Conservation (phyloP, 1,140 invertebrate species). For the Nylanderia fulva region DNA sequence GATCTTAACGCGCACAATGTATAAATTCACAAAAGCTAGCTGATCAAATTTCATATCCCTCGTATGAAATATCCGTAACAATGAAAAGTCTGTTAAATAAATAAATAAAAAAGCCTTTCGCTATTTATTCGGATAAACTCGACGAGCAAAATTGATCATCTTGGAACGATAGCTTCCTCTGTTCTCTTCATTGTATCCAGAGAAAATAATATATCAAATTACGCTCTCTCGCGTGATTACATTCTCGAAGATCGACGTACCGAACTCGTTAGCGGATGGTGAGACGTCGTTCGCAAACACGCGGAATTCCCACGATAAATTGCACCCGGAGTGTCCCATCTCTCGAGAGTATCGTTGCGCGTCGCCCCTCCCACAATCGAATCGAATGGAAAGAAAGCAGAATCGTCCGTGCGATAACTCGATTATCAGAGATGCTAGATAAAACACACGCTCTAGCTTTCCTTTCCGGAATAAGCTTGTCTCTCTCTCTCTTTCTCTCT, state of each 20-base stretch:
- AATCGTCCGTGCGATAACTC: conserved; percentile 75
- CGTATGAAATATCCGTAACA: no score
- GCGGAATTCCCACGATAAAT: conserved; percentile 65
- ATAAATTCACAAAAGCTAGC: no score
- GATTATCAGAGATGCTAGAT: conserved; percentile 79
- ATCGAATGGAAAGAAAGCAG: conserved; percentile 84
- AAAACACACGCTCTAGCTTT: conserved; percentile 76
- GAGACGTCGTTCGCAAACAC: conserved; percentile 67
- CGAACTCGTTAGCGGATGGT: conserved; percentile 30
- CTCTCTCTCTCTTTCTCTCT: no score
- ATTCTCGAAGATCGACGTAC: conserved; percentile 28
- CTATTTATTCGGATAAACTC: neutral
- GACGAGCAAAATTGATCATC: neutral
- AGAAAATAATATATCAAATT: conserved; percentile 58
- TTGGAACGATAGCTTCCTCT: neutral
- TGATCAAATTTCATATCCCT: no score
- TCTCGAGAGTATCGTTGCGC: conserved; percentile 66
- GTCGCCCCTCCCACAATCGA: conserved; percentile 69
- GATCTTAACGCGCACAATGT: no score
- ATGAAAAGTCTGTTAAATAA: neutral
- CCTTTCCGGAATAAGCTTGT: conserved; percentile 5
- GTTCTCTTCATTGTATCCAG: conserved; percentile 43
- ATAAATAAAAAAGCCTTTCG: neutral
- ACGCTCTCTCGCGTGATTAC: conserved; percentile 33
- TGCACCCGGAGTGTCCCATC: conserved; percentile 69